These are phyloP conservation scores for Bufo gargarizans DNA, from an alignment of 2,113 vertebrate species.

Conservation along the genomic window DNA sequence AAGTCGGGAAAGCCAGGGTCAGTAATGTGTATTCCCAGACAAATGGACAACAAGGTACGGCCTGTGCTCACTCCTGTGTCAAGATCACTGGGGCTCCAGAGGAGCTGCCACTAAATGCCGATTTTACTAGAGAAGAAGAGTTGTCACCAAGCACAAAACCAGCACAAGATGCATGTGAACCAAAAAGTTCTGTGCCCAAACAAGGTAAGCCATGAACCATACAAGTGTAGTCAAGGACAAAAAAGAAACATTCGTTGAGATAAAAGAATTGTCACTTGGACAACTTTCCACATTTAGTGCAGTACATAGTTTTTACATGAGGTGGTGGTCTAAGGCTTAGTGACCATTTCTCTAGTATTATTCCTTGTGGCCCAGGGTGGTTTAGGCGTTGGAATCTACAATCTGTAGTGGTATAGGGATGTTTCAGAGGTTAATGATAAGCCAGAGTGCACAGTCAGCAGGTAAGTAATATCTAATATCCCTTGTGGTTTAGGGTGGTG, in stretches of 20 bases:
- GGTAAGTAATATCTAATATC: too few species aligned
- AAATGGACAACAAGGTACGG: constrained; percentile 76
- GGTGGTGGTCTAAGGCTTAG: background rate
- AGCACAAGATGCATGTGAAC: background rate
- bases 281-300: too few species aligned
- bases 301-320: too few species aligned
- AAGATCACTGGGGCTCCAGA: constrained; percentile 73
- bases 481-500: too few species aligned
- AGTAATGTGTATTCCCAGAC: constrained; percentile 74
- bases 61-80: constrained; percentile 50
- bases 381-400: background rate
- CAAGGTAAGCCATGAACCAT: constrained; percentile 27
- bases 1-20: constrained; percentile 73
- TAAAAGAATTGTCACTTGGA: too few species aligned
- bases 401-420: background rate
- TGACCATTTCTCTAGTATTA: too few species aligned
- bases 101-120: constrained; percentile 60
- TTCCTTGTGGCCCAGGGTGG: too few species aligned
- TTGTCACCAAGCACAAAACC: background rate
- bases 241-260: too few species aligned
- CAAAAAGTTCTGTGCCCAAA: constrained; percentile 58
- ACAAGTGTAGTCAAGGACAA: background rate
- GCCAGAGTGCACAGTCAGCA: too few species aligned
- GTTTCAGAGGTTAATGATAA: too few species aligned
- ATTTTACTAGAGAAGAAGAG: constrained; percentile 39